Base-by-base conservation (phyloP, 1,140 invertebrate genomes). In the Caenorhabditis inopinata region DNA sequence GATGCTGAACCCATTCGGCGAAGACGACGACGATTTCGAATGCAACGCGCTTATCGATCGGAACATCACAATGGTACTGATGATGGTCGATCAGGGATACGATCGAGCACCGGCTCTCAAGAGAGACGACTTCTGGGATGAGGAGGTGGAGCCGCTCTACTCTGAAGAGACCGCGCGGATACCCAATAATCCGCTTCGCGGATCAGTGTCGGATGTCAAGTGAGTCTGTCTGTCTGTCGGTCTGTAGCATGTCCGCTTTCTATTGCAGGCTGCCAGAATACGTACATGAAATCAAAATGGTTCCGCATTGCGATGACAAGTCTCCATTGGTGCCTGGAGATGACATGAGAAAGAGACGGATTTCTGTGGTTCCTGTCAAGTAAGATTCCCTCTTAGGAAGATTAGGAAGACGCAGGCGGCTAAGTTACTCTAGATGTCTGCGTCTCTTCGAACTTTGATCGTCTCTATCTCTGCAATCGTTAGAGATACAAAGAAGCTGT, bases 1-100 rank as follows among this genome's bases (percentile, higher is more conserved):
- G 5, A 79, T 85, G 46, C 53, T 85, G 1, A 85, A 85, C 49
- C 84, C 84, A 38, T 85, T 83, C 27, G 84, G 84, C 35, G 84
- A 85, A 78, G 84, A 85, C 53, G 84, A 85, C 45, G 84, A 85
- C 23, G 78, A 79, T 62, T 79, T 79, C 21, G 62, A 79, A 35
- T 74, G 62, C 35, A 81, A 81, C 45, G 80, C 80, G n/a, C 75
- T 81, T 9, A 81, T 81, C 27, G 80, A 81, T 51, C 35, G 80
- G 68, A 81, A 81, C 25, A 81, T 81, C 16, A 78, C 80, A 25
- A 81, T 81, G 80, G 80, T 76, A 11, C 45, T 81, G 9, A 81
- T 81, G 80, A 81, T 81, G 53, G 80, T 78, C 7, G 80, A 81
- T 75, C 80, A 81, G 45, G 80, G 80, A 49, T 81, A 81, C 75